Base-by-base conservation (phyloP, 2,888 invertebrate species). In the Melolontha melolontha region DNA sequence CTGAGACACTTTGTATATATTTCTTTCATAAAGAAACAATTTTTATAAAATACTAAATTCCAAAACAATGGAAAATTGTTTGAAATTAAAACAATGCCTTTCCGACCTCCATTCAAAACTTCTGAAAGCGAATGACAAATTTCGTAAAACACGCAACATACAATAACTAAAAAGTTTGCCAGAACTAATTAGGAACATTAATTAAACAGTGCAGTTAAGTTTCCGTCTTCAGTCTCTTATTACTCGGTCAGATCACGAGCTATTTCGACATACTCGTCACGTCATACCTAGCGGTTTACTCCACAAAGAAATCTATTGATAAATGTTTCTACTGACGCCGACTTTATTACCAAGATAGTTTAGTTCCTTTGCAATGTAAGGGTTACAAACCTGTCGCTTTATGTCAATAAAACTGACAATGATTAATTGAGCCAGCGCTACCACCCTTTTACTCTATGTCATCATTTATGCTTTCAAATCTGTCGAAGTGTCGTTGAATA, bases 351-450 rank as follows among this genome's bases (percentile, higher is more conserved):
- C 63, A 70, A 70, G 72, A 73, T 74, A 72, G 76, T 67, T 70
- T 66, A 70, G 72, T 76, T 75, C 76, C 75, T 76, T n/a, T 74
- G 75, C 71, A 66, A 72, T 71, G 73, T 68, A 74, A 74, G 74
- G 73, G 73, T 75, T 73, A 70, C 75, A 73, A 71, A 75, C 75
- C 73, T 75, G 75, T 77, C 76, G 73, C 73, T 75, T 72, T 75
- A 73, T 72, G 75, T 76, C 75, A 72, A 71, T 66, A 64, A 66
- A 67, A 69, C 55, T 73, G 77, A 76, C 77, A 74, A 73, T 76
- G 78, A 78, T 78, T 78, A 78, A 78, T 78, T 72, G 77, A 75
- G 71, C 71, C 68, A 67, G 71, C 72, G 69, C 75, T 73, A 72
- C 74, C 71, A 74, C 74, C 74, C 73, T 72, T 68, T 70, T 71